Percentiles rank a stretch among this genome's conserved stretches.
Evolutionary conservation across 2,113 vertebrate species (phyloP).

Genomic region (Bambusicola thoracicus): DNA sequence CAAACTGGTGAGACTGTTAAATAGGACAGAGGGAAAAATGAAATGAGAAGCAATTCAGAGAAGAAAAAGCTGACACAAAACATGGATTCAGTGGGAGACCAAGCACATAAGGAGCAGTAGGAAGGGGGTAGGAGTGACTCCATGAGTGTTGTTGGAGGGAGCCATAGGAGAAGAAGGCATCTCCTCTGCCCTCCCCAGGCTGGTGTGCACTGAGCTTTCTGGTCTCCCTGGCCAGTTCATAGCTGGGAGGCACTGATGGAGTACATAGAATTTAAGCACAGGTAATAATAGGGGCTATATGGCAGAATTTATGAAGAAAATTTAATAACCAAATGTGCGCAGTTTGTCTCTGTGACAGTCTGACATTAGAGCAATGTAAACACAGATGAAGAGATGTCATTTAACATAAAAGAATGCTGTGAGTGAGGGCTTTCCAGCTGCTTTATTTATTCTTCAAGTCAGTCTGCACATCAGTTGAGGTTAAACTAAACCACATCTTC

Average conservation of each 20-base stretch:
- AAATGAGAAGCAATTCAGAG: neutral
- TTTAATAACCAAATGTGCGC: conserved; percentile 39
- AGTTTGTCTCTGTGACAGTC: conserved; percentile 50
- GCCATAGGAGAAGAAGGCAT: neutral
- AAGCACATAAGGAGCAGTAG: accelerated
- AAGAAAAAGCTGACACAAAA: neutral
- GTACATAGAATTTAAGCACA: neutral
- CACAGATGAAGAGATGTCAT: conserved; percentile 35
- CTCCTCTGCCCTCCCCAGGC: neutral
- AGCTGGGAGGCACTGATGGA: neutral
- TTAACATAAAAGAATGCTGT: conserved; percentile 3
- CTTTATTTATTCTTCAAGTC: neutral
- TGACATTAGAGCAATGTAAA: conserved; percentile 51
- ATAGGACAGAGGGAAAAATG: neutral
- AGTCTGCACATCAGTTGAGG: neutral
- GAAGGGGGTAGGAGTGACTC: neutral
- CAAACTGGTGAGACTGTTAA: neutral
- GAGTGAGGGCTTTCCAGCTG: neutral
- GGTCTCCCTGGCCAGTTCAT: neutral
- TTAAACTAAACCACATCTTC: neutral
- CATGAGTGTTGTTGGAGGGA: neutral
- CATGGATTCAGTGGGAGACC: neutral
- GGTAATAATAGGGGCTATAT: conserved; percentile 5
- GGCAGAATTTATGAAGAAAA: conserved; percentile 59
- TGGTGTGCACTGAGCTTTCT: neutral